A percentile compares a stretch with the other conserved stretches of the same genome.
These are phyloP conservation scores for Melipona quadrifasciata DNA, from an alignment of 1,140 invertebrate genomes.

Conservation along the genomic window DNA sequence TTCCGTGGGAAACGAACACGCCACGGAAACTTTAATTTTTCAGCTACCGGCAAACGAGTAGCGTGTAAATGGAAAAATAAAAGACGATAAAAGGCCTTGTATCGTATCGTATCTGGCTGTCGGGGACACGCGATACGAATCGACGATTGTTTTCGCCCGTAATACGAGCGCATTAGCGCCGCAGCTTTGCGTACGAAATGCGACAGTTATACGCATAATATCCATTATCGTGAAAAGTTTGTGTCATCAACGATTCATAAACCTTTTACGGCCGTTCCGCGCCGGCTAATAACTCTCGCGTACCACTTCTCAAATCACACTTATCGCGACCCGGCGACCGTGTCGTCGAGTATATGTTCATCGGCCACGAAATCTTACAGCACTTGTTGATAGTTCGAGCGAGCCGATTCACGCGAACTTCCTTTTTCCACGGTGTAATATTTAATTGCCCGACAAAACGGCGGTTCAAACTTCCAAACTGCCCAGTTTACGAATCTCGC, in stretches of 20 bases:
- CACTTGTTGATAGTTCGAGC: background rate
- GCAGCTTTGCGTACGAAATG: background rate
- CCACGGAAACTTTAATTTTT: constrained; percentile 7
- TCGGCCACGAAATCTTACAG: too few species aligned
- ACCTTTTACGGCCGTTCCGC: constrained; percentile 24
- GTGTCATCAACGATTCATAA: constrained; percentile 43
- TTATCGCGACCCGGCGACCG: too few species aligned
- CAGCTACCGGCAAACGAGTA: too few species aligned
- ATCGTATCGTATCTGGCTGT: background rate
- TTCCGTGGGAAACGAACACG: background rate
- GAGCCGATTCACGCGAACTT: background rate
- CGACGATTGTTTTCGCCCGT: background rate
- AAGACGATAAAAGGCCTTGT: too few species aligned
- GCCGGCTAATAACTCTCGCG: constrained; percentile 26
- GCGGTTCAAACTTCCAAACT: background rate
- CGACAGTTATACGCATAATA: constrained; percentile 23
- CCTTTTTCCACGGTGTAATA: background rate
- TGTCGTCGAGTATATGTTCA: background rate
- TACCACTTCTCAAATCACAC: constrained; percentile 9
- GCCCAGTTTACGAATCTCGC: background rate
- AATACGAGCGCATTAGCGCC: constrained; percentile 21
- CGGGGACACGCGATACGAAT: background rate
- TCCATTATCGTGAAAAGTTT: constrained; percentile 34
- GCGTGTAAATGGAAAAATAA: constrained; percentile 10
- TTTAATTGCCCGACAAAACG: background rate